phyloP scores from a whole-genome alignment of 64 coral and sea anemone species.

The Stichodactyla helianthus region DNA sequence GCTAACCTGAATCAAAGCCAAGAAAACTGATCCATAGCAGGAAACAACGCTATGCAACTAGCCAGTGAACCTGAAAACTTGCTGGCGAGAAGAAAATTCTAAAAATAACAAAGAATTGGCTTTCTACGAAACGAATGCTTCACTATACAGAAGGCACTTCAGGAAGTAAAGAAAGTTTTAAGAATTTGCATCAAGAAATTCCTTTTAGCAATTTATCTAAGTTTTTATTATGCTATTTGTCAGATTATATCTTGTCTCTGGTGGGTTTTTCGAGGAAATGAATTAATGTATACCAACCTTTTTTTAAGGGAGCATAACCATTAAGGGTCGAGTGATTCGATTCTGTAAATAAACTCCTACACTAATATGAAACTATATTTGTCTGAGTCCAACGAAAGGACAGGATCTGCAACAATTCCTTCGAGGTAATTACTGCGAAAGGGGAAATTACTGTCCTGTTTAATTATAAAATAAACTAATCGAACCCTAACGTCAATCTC shows the following conservation, averaged over 20 bases:
- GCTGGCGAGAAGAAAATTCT: no score
- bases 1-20: no score
- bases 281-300: background rate
- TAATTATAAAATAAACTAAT: slow-evolving; percentile 10
- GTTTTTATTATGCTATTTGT: background rate
- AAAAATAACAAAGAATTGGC: no score
- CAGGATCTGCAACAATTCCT: background rate
- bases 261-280: background rate
- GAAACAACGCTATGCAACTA: no score
- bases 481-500: background rate
- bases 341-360: background rate
- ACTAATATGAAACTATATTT: background rate
- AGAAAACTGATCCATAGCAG: no score
- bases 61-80: no score
- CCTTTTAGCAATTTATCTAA: no score
- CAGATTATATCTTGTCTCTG: background rate
- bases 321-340: background rate
- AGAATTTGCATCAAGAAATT: no score
- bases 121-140: no score
- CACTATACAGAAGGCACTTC: no score
- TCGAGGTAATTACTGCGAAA: background rate
- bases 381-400: background rate
- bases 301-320: background rate
- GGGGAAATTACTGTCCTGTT: slow-evolving; percentile 14
- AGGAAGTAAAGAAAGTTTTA: no score